phyloP scores from a whole-genome alignment of 2,888 invertebrate genomes.

The Apamea sordens region DNA sequence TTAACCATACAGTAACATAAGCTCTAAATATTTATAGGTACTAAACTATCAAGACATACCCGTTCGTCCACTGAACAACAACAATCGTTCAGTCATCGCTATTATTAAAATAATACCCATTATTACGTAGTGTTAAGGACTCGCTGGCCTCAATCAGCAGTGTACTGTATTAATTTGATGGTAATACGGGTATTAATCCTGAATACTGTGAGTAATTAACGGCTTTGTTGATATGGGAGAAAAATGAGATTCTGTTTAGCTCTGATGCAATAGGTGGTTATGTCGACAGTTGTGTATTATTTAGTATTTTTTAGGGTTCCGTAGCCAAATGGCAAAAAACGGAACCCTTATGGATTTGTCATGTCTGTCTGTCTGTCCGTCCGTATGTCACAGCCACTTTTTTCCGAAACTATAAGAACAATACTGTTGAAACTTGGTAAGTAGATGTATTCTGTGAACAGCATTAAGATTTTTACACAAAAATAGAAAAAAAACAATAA shows the following conservation, averaged over 20 bases:
- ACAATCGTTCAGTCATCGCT: conserved; percentile 2
- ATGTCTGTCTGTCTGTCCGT: too few species aligned
- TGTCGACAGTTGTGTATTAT: background rate
- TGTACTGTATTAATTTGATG: conserved; percentile 50
- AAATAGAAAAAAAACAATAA: too few species aligned
- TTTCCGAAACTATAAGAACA: too few species aligned
- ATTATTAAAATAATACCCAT: conserved; percentile 14
- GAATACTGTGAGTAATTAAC: conserved; percentile 8
- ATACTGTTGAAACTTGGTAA: too few species aligned
- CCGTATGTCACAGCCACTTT: too few species aligned
- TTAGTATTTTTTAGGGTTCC: background rate
- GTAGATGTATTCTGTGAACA: too few species aligned
- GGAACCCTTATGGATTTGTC: too few species aligned
- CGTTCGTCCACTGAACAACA: background rate
- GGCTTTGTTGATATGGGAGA: conserved; percentile 4
- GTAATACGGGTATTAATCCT: conserved; percentile 39
- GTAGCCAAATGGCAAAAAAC: too few species aligned
- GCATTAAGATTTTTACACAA: too few species aligned
- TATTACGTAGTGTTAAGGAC: conserved; percentile 15
- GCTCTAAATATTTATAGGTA: background rate
- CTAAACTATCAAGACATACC: background rate
- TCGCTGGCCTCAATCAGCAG: conserved; percentile 47
- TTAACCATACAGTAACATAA: background rate
- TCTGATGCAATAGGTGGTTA: background rate
- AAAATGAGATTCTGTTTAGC: background rate